phyloP scores from a whole-genome alignment of 2,797 vertebrate genomes.

The Oryzias dopingdopingensis region DNA sequence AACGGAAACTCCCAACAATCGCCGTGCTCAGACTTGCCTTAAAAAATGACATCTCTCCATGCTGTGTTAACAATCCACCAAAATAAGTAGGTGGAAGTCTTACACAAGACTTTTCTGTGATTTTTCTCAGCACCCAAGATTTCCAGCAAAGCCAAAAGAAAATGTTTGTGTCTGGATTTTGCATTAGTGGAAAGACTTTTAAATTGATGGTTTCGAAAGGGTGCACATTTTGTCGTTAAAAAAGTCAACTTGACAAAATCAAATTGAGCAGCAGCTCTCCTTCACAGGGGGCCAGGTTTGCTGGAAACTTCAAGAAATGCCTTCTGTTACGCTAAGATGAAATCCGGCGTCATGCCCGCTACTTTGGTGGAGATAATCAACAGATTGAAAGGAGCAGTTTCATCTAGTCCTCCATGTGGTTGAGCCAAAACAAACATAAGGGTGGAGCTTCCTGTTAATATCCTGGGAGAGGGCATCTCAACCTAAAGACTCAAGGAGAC shows the following conservation, averaged over 20 bases:
- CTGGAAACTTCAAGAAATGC: background rate
- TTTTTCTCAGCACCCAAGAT: slow-evolving; percentile 29
- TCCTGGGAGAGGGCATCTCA: slow-evolving; percentile 58
- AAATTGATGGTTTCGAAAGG: too few species aligned
- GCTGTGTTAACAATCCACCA: slow-evolving; percentile 63
- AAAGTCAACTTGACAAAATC: too few species aligned
- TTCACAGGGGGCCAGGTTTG: background rate
- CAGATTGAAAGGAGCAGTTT: slow-evolving; percentile 39
- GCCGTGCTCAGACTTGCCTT: slow-evolving; percentile 59
- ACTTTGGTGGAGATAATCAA: slow-evolving; percentile 38
- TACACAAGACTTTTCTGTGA: slow-evolving; percentile 51
- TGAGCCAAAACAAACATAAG: slow-evolving; percentile 65
- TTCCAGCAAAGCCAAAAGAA: slow-evolving; percentile 29
- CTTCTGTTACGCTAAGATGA: slow-evolving; percentile 9
- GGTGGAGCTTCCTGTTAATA: slow-evolving; percentile 73
- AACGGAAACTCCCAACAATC: slow-evolving; percentile 50
- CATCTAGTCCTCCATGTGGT: slow-evolving; percentile 36
- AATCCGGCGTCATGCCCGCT: slow-evolving; percentile 24
- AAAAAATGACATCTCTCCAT: slow-evolving; percentile 47
- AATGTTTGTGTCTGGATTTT: slow-evolving; percentile 2
- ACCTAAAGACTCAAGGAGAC: slow-evolving; percentile 36
- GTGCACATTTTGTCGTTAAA: too few species aligned
- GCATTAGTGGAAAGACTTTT: background rate
- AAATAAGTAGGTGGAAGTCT: slow-evolving; percentile 57
- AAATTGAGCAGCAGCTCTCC: too few species aligned